These are phyloP conservation scores for Papilio protenor DNA, from an alignment of 2,888 invertebrate genomes.

Conservation along the genomic window DNA sequence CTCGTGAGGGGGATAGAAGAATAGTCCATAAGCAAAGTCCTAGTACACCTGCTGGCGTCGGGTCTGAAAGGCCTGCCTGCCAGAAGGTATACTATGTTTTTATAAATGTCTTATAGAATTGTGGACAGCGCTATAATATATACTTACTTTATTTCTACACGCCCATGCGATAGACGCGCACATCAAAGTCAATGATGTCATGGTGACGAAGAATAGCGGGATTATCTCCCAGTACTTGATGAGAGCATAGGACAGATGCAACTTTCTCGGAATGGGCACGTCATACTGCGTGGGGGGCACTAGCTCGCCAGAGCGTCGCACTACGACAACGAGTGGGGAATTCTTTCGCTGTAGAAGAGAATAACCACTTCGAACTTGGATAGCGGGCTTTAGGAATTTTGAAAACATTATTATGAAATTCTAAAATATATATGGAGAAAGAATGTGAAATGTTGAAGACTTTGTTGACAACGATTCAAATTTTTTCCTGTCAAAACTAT, in stretches of 20 bases:
- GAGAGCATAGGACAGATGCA: slow-evolving; percentile 57
- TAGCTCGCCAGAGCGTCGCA: slow-evolving; percentile 47
- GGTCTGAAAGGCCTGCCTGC: not conserved
- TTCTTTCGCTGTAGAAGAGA: slow-evolving; percentile 44
- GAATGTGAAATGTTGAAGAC: not conserved
- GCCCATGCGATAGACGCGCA: slow-evolving; percentile 57
- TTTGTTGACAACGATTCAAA: slow-evolving; percentile 21
- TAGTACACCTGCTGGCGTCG: too few species aligned
- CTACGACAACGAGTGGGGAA: slow-evolving; percentile 5
- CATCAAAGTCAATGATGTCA: slow-evolving; percentile 51
- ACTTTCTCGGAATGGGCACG: slow-evolving; percentile 56
- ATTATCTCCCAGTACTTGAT: slow-evolving; percentile 69
- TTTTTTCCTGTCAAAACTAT: not conserved
- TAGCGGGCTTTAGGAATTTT: slow-evolving; percentile 57
- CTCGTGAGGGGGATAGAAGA: too few species aligned
- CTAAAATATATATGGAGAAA: not conserved
- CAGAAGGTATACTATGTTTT: not conserved
- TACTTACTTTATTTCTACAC: slow-evolving; percentile 64
- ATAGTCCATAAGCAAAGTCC: too few species aligned
- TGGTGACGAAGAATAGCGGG: slow-evolving; percentile 62
- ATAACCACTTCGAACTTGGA: slow-evolving; percentile 26
- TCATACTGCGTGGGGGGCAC: slow-evolving; percentile 73
- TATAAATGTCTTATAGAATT: not conserved
- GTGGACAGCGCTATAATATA: not conserved
- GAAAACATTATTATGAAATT: slow-evolving; percentile 35